Conservation (phyloP, 2,888 invertebrate species). For the Beris morrisii region DNA sequence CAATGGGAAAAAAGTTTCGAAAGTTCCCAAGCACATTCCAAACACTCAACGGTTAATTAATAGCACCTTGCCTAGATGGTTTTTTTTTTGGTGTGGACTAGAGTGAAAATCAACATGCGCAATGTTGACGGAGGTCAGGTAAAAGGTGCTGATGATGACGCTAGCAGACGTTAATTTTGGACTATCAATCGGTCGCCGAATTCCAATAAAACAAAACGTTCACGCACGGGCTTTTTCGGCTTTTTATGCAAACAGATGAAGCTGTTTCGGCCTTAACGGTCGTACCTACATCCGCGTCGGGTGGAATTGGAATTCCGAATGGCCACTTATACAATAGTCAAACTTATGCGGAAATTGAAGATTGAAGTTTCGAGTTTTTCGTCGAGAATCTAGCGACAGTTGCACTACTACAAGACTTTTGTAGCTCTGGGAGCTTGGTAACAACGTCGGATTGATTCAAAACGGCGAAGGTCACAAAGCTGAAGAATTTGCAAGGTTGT, state of each 20-base stretch:
- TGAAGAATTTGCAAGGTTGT: constrained; percentile 29
- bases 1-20: constrained; percentile 20
- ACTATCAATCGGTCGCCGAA: constrained; percentile 15
- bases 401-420: constrained; percentile 5
- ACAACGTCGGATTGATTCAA: constrained; percentile 9
- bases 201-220: constrained; percentile 7
- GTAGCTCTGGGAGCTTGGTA: background rate
- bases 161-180: constrained; percentile 3
- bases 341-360: constrained; percentile 17
- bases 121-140: constrained; percentile 27
- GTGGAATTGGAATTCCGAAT: constrained; percentile 29
- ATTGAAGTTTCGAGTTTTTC: background rate
- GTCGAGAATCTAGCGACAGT: constrained; percentile 5
- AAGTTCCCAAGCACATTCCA: constrained; percentile 24
- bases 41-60: constrained; percentile 27
- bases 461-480: constrained; percentile 18
- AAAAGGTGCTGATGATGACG: background rate
- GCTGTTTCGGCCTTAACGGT: constrained; percentile 5
- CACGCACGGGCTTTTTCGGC: background rate
- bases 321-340: constrained; percentile 19
- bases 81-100: constrained; percentile 3
- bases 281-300: constrained; percentile 28
- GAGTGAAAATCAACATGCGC: constrained; percentile 5
- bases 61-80: constrained; percentile 12
- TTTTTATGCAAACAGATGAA: constrained; percentile 23